These are phyloP conservation scores for Hippasteria phrygiana DNA, from an alignment of 53 echinoderm and acorn worm species.

Conservation along the genomic window DNA sequence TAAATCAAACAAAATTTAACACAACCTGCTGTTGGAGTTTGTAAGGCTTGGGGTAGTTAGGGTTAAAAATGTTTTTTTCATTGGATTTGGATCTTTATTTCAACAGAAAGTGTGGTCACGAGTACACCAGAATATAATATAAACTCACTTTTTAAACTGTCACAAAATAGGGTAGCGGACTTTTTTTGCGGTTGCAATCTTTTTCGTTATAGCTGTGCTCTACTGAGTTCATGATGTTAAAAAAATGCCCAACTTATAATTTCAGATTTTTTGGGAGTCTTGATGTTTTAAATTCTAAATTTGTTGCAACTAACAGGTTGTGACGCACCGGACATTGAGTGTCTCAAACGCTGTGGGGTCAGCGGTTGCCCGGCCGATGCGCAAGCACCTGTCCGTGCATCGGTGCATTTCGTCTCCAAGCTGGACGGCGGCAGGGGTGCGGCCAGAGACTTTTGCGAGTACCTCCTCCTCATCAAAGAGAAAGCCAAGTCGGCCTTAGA, in stretches of 20 bases:
- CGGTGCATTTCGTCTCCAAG: slow-evolving; percentile 80
- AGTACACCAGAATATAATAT: too few species aligned
- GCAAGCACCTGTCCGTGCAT: slow-evolving; percentile 64
- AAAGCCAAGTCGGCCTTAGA: slow-evolving; percentile 83
- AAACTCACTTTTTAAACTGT: too few species aligned
- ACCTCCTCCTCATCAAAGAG: slow-evolving; percentile 83
- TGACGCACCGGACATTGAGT: slow-evolving; percentile 79
- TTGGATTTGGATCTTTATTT: too few species aligned
- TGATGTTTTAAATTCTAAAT: not conserved
- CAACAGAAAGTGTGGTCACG: too few species aligned
- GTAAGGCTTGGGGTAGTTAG: too few species aligned
- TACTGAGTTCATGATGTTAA: too few species aligned
- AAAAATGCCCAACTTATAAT: not conserved
- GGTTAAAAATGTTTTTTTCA: too few species aligned
- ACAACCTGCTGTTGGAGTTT: too few species aligned
- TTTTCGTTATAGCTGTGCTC: too few species aligned
- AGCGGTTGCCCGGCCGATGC: slow-evolving; percentile 87
- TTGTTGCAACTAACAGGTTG: slow-evolving; percentile 53
- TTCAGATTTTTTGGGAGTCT: not conserved
- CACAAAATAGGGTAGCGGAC: too few species aligned
- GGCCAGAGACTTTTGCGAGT: slow-evolving; percentile 90
- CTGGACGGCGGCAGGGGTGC: slow-evolving; percentile 86
- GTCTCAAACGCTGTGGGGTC: slow-evolving; percentile 82
- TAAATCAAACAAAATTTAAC: too few species aligned
- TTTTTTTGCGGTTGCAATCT: too few species aligned